phyloP scores from a whole-genome alignment of 1,140 invertebrate species.

The Drosophila auraria region DNA sequence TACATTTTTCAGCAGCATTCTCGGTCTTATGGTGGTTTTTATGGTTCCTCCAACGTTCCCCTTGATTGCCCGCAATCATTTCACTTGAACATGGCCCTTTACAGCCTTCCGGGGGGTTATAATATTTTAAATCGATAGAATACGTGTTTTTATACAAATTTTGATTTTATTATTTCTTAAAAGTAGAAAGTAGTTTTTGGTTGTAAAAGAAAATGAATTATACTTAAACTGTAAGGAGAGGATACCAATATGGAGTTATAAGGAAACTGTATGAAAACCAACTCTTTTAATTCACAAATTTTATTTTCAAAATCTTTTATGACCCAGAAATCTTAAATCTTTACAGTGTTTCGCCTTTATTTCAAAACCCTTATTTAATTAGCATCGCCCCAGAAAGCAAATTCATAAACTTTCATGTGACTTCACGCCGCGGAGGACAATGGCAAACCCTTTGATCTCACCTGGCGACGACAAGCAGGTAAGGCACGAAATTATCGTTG shows the following conservation, averaged over 20 bases:
- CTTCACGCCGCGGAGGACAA: constrained; percentile 28
- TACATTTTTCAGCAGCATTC: constrained; percentile 51
- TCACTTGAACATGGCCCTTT: constrained; percentile 16
- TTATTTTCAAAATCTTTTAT: background rate
- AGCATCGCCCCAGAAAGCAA: constrained; percentile 11
- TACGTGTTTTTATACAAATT: background rate
- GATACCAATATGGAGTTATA: too few species aligned
- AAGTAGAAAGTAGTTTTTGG: background rate
- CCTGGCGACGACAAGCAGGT: constrained; percentile 44
- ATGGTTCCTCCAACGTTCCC: constrained; percentile 4
- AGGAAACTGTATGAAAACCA: background rate
- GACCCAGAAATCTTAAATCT: background rate
- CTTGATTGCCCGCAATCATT: constrained; percentile 55
- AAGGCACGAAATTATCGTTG: constrained; percentile 38
- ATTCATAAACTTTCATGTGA: constrained; percentile 28
- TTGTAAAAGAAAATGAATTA: too few species aligned
- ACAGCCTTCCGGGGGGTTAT: background rate
- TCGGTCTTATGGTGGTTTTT: constrained; percentile 21
- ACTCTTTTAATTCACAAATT: background rate
- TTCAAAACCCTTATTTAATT: constrained; percentile 16
- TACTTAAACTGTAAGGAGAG: too few species aligned
- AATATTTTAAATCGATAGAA: constrained; percentile 5
- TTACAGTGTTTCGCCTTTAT: background rate
- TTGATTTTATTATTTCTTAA: background rate
- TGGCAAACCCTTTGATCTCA: constrained; percentile 56